Base-by-base conservation (phyloP, 2,113 vertebrate genomes). In the Murina feae region DNA sequence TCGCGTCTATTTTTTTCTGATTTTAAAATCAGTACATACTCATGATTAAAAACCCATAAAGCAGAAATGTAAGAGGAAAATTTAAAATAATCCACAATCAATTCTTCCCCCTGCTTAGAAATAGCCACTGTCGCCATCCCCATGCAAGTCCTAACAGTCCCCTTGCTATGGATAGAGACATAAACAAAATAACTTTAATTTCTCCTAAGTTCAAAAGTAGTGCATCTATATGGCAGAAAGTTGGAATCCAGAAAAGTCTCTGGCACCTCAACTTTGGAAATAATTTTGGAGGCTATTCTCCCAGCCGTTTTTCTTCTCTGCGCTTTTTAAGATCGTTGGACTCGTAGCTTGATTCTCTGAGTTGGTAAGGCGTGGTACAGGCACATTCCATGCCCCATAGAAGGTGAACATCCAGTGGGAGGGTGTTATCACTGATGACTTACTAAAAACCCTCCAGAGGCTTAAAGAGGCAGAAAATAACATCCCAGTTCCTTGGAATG, bases 321-420 rank as follows among this genome's bases (percentile, higher is more conserved):
- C 5, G 4, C 51, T 39, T 63, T 93, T 82, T 32, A 14, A 32
- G 2, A 1, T 0, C 12, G 9, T 25, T 86, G 39, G 51, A 35
- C 44, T 88, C 1, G 0, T 2, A 47, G 14, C 90, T 88, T 17
- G n/a, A 47, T 12, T 76, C 60, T 28, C 49, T 37, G 86, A 14
- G 63, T 55, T 74, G 47, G 37, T 28, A 32, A 28, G 65, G 17
- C 76, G 1, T 3, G 53, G 47, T 21, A 11, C 9, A 44, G 75
- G 23, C 75, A n/a, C 14, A 2, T 20, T 53, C n/a, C 5, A 16
- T 18, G 28, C 6, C 42, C 18, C 0, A 0, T 17, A 51, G 7
- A 78, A 81, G 44, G 16, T 35, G 16, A 17, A 20, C 25, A 1
- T 63, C 14, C 53, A 55, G 20, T 30, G 35, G 23, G 17, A 63